phyloP scores from a whole-genome alignment of 2,888 invertebrate genomes.

The Lasioglossum figueresi region DNA sequence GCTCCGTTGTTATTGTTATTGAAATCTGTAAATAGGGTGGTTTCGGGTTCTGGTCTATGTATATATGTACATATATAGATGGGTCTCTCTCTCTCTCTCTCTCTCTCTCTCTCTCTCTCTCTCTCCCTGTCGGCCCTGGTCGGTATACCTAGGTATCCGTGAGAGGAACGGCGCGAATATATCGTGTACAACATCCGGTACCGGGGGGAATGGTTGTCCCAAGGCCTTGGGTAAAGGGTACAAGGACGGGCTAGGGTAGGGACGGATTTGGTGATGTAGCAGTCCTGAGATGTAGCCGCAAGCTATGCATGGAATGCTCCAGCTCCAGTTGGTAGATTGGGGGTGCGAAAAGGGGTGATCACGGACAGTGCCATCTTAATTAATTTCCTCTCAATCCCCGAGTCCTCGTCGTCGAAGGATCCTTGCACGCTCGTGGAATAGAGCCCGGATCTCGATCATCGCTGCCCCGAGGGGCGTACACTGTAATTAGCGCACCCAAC shows the following conservation, averaged over 20 bases:
- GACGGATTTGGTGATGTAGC: conserved; percentile 75
- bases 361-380: conserved; percentile 67
- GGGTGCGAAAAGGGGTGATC: conserved; percentile 70
- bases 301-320: conserved; percentile 75
- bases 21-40: conserved; percentile 62
- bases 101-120: no score
- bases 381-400: conserved; percentile 68
- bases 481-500: conserved; percentile 17
- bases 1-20: conserved; percentile 75
- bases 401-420: conserved; percentile 45
- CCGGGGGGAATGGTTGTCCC: conserved; percentile 69
- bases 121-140: no score
- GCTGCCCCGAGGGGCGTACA: background rate
- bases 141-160: conserved; percentile 11
- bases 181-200: conserved; percentile 73
- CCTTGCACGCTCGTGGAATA: conserved; percentile 29
- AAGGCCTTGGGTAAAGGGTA: conserved; percentile 65
- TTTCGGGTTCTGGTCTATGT: background rate
- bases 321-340: conserved; percentile 54
- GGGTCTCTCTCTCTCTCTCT: conserved; percentile 21
- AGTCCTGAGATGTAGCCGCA: conserved; percentile 71
- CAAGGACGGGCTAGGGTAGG: conserved; percentile 61
- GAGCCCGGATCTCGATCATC: conserved; percentile 12
- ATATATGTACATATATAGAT: conserved; percentile 53
- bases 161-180: conserved; percentile 59